Percentiles rank a stretch among this genome's conserved stretches.
phyloP scores from a whole-genome alignment of 2,113 vertebrate species.

The Coreoperca whiteheadi region DNA sequence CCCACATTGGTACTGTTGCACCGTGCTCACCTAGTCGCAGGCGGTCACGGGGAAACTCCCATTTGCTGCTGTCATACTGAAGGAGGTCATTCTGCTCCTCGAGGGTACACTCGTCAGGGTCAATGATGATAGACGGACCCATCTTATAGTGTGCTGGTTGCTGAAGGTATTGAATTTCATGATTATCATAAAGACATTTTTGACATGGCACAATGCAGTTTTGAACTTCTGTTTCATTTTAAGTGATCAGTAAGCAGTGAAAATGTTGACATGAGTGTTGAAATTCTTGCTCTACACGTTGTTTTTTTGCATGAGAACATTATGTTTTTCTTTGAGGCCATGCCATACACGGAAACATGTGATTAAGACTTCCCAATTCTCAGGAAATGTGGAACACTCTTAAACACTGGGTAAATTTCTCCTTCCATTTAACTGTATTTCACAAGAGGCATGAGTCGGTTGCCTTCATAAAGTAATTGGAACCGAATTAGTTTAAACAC shows the following conservation, averaged over 20 bases:
- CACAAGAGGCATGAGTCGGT: slow-evolving; percentile 28
- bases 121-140: slow-evolving; percentile 95
- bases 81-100: slow-evolving; percentile 93
- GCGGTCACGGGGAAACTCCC: slow-evolving; percentile 95
- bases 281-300: not conserved
- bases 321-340: slow-evolving; percentile 13
- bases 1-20: not conserved
- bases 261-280: not conserved
- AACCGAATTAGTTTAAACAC: not conserved
- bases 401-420: slow-evolving; percentile 43
- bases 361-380: not conserved
- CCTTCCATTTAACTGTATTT: slow-evolving; percentile 29
- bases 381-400: slow-evolving; percentile 44
- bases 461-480: not conserved
- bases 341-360: not conserved
- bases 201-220: not conserved
- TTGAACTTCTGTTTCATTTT: not conserved
- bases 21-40: slow-evolving; percentile 79
- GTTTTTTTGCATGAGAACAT: slow-evolving; percentile 17
- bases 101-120: slow-evolving; percentile 92
- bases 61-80: slow-evolving; percentile 93
- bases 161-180: slow-evolving; percentile 73
- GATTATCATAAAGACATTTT: not conserved
- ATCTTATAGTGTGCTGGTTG: slow-evolving; percentile 91
- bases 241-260: not conserved